Conservation (phyloP, 2,113 vertebrate genomes). For the Miniopterus natalensis region DNA sequence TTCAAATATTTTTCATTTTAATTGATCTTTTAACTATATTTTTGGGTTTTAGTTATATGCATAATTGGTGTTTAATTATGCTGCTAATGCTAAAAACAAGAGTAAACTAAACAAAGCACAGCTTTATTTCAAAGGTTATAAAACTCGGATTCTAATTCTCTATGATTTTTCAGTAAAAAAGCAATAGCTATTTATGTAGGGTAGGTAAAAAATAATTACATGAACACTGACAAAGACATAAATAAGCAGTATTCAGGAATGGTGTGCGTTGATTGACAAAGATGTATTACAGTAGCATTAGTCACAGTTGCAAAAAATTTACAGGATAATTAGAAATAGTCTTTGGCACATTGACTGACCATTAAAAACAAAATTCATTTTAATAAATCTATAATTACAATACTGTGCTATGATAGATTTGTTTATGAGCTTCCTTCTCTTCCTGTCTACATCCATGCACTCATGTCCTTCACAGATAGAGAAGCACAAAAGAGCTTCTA, state of each 20-base stretch:
- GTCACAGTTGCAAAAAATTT: slow-evolving; percentile 84
- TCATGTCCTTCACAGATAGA: slow-evolving; percentile 3
- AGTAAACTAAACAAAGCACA: neutral
- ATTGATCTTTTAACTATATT: neutral
- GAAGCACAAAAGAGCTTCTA: neutral
- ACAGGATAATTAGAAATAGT: slow-evolving; percentile 84
- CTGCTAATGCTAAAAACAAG: neutral
- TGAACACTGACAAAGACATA: neutral
- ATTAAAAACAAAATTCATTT: slow-evolving; percentile 84
- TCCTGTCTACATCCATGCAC: neutral
- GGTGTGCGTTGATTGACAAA: slow-evolving; percentile 82
- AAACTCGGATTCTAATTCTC: neutral
- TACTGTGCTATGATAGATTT: slow-evolving; percentile 58
- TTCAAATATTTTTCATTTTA: neutral
- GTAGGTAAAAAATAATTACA: neutral
- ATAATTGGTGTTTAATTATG: neutral
- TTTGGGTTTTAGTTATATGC: neutral
- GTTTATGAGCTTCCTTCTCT: slow-evolving; percentile 6
- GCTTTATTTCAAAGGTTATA: neutral
- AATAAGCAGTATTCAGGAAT: slow-evolving; percentile 71
- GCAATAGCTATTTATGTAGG: rapidly evolving
- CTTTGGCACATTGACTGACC: slow-evolving; percentile 83
- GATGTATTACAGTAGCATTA: slow-evolving; percentile 82
- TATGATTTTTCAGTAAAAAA: neutral
- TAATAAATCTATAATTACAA: slow-evolving; percentile 80